Evolutionary conservation across 2,113 vertebrate genomes (phyloP).

Genomic region (Erythrolamprus reginae): DNA sequence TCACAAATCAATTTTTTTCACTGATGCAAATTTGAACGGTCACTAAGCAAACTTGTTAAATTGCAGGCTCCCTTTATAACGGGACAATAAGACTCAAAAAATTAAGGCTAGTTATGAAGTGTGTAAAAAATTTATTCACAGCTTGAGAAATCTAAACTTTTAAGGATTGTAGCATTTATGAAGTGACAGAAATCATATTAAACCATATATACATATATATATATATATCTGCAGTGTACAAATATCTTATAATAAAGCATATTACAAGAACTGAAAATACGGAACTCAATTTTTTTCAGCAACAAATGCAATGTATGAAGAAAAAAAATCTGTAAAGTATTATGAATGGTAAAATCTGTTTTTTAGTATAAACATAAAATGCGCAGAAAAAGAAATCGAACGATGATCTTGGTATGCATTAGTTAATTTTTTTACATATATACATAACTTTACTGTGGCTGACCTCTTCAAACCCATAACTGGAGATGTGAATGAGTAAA

Average conservation of each 20-base stretch:
- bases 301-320: constrained; percentile 43
- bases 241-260: constrained; percentile 65
- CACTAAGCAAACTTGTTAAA: not conserved
- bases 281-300: constrained; percentile 36
- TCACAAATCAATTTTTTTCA: not conserved
- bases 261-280: constrained; percentile 57
- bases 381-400: constrained; percentile 9
- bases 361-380: constrained; percentile 41
- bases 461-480: constrained; percentile 32
- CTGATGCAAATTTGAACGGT: not conserved
- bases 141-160: constrained; percentile 42
- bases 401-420: not conserved
- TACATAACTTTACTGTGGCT: constrained; percentile 32
- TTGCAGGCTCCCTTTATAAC: not conserved
- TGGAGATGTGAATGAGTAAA: constrained; percentile 35
- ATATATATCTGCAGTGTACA: constrained; percentile 46
- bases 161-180: constrained; percentile 52
- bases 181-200: constrained; percentile 55
- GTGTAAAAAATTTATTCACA: constrained; percentile 71
- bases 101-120: constrained; percentile 32
- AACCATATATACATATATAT: constrained; percentile 51
- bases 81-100: not conserved
- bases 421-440: constrained; percentile 25
- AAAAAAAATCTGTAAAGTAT: not conserved
- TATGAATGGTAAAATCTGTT: constrained; percentile 29